These are phyloP conservation scores for Drosophila elegans DNA, from an alignment of 1,140 invertebrate genomes.

Conservation along the genomic window DNA sequence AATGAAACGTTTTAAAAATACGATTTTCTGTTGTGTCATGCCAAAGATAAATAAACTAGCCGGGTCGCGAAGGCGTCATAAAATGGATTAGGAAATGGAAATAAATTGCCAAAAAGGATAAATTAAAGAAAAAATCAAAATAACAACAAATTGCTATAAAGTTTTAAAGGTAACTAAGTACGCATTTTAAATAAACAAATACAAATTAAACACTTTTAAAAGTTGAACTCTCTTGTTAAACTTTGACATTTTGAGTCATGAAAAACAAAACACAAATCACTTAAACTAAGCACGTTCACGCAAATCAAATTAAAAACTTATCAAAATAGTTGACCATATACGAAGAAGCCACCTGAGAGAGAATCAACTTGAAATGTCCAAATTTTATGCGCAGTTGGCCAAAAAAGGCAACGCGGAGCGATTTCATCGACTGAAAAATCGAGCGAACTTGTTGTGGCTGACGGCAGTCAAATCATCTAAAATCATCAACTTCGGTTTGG, in stretches of 20 bases:
- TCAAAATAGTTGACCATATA: constrained; percentile 74
- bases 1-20: constrained; percentile 22
- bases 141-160: no score
- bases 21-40: constrained; percentile 51
- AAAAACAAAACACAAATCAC: constrained; percentile 13
- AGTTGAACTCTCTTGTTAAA: constrained; percentile 30
- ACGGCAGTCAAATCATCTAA: constrained; percentile 21
- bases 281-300: constrained; percentile 27
- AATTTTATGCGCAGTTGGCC: constrained; percentile 52
- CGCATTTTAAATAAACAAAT: no score
- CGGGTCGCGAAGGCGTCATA: constrained; percentile 14
- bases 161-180: no score
- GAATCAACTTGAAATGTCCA: constrained; percentile 66
- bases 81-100: constrained; percentile 34
- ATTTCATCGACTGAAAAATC: constrained; percentile 49
- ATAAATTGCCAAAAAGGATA: constrained; percentile 5
- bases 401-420: constrained; percentile 58
- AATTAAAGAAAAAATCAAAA: neutral
- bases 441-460: constrained; percentile 14
- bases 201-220: no score
- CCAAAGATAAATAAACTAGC: constrained; percentile 26
- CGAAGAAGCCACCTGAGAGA: constrained; percentile 24
- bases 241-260: constrained; percentile 46
- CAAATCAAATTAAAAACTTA: constrained; percentile 76
- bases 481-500: constrained; percentile 31